phyloP scores from a whole-genome alignment of 2,113 vertebrate genomes.

The Callocephalon fimbriatum region DNA sequence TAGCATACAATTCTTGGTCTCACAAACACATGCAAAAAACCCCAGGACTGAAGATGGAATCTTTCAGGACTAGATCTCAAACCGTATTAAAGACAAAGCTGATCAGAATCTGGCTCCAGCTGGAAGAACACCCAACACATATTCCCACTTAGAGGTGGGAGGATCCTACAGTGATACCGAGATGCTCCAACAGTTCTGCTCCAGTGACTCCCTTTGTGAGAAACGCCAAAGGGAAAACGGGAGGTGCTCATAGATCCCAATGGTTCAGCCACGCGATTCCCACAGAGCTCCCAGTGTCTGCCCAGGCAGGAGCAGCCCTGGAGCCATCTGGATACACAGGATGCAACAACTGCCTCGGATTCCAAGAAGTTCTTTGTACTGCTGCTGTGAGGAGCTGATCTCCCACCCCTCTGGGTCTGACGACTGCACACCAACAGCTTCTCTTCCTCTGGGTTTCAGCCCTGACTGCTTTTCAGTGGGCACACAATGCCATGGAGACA shows the following conservation, averaged over 20 bases:
- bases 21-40: background rate
- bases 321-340: background rate
- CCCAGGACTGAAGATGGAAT: background rate
- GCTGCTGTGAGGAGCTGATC: background rate
- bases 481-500: background rate
- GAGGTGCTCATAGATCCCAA: background rate
- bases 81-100: background rate
- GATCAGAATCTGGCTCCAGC: background rate
- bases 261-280: fast-evolving
- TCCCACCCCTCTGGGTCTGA: background rate
- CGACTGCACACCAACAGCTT: background rate
- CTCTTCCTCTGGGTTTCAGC: background rate
- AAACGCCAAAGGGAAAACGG: fast-evolving
- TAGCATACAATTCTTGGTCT: background rate
- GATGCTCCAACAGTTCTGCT: background rate
- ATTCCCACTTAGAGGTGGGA: background rate
- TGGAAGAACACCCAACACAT: background rate
- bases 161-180: background rate
- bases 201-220: background rate
- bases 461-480: background rate
- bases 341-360: background rate
- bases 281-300: background rate
- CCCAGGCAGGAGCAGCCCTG: background rate
- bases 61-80: background rate
- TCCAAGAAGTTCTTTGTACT: background rate